Percentiles rank a stretch among this genome's conserved stretches.
These are phyloP conservation scores for Kuschelorhynchus macadamiae DNA, from an alignment of 2,888 invertebrate species.

Conservation along the genomic window DNA sequence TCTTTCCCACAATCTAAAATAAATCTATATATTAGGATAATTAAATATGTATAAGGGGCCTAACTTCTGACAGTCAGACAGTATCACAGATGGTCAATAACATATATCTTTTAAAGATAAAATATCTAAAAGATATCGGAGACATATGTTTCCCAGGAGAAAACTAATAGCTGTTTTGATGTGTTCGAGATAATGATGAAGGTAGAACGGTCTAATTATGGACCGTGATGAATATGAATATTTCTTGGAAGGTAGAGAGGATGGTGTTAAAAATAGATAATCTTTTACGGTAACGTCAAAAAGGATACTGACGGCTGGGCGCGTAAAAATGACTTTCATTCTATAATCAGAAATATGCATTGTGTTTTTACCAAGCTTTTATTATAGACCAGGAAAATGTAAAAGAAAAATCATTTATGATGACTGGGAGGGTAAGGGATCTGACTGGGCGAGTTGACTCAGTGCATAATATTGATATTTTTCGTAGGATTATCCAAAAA, in stretches of 20 bases:
- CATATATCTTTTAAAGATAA: constrained; percentile 10
- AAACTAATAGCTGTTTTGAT: constrained; percentile 12
- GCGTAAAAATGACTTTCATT: no score
- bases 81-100: constrained; percentile 4
- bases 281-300: no score
- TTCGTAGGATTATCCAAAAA: no score
- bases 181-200: constrained; percentile 6
- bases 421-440: no score
- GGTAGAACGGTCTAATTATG: constrained; percentile 5
- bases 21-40: neutral
- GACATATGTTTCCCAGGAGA: neutral
- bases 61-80: constrained; percentile 6
- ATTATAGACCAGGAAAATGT: no score
- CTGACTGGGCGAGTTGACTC: no score
- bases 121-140: constrained; percentile 9
- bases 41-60: neutral
- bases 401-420: no score
- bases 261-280: no score
- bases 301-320: no score
- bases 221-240: constrained; percentile 7
- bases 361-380: no score
- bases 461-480: no score
- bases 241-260: neutral
- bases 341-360: no score
- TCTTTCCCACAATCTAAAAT: neutral